Conservation (phyloP, 2,888 invertebrate genomes). For the Zhuqinia jingwanae region DNA sequence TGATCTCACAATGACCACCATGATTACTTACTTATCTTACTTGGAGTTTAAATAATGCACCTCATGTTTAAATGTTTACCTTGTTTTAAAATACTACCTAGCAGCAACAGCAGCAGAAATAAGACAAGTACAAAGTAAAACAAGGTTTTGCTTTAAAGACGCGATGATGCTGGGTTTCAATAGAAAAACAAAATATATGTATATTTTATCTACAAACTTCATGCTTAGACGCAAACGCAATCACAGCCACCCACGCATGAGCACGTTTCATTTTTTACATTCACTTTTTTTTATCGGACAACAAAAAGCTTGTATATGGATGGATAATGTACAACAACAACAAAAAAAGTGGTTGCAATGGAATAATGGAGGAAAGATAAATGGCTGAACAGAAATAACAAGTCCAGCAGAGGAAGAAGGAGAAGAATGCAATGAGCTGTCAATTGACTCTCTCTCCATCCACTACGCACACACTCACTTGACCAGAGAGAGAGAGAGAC, state of each 20-base stretch:
- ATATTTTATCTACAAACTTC: constrained; percentile 10
- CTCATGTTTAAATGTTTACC: too few relatives aligned
- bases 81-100: too few relatives aligned
- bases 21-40: too few relatives aligned
- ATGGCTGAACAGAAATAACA: not conserved
- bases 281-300: constrained; percentile 42
- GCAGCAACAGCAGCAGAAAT: too few relatives aligned
- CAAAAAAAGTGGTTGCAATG: not conserved
- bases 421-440: constrained; percentile 69
- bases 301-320: constrained; percentile 15
- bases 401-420: constrained; percentile 47
- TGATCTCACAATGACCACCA: too few relatives aligned
- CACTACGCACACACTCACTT: not conserved
- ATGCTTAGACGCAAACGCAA: constrained; percentile 37
- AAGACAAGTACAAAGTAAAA: too few relatives aligned
- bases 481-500: too few relatives aligned
- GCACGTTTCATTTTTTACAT: constrained; percentile 67
- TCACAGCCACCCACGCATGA: constrained; percentile 70
- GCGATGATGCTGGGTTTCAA: not conserved
- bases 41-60: too few relatives aligned
- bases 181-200: too few relatives aligned
- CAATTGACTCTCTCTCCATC: too few relatives aligned
- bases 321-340: not conserved
- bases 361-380: too few relatives aligned
- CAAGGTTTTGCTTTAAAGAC: too few relatives aligned